Conservation (phyloP, 2,888 invertebrate species). For the Troides oblongomaculatus region DNA sequence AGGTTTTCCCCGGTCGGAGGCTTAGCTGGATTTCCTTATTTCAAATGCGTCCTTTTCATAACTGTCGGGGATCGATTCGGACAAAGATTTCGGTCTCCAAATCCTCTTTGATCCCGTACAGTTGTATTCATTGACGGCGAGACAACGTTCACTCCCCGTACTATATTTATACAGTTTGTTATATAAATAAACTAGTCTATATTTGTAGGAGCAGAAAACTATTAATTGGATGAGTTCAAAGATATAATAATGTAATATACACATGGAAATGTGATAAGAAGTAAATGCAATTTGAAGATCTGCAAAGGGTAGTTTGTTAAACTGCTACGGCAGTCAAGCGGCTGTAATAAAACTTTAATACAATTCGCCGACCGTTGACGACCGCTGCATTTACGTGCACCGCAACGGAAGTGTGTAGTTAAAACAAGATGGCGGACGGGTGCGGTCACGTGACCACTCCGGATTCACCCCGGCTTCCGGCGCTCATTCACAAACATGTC, state of each 20-base stretch:
- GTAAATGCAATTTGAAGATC: background rate
- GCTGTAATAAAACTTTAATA: conserved; percentile 44
- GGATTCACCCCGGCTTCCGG: conserved; percentile 77
- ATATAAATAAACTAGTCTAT: too few relatives aligned
- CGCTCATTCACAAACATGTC: conserved; percentile 66
- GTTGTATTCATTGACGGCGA: background rate
- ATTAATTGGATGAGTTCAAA: too few relatives aligned
- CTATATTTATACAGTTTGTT: too few relatives aligned
- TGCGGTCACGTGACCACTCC: conserved; percentile 68
- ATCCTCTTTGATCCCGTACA: conserved; percentile 54
- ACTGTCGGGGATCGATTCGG: conserved; percentile 66
- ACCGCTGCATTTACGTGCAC: conserved; percentile 53
- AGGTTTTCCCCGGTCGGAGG: conserved; percentile 60
- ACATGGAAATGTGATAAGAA: too few relatives aligned
- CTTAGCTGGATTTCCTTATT: conserved; percentile 62
- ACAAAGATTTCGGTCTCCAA: conserved; percentile 59
- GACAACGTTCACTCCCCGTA: background rate
- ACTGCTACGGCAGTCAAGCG: conserved; percentile 38
- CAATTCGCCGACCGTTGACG: conserved; percentile 52
- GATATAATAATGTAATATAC: too few relatives aligned
- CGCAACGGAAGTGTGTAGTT: conserved; percentile 70
- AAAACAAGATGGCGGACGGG: conserved; percentile 70
- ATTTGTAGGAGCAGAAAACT: too few relatives aligned
- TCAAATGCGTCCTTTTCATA: conserved; percentile 69
- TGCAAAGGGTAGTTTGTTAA: conserved; percentile 36